These are phyloP conservation scores for Gryon sp. DNA, from an alignment of 1,140 invertebrate species.

Conservation along the genomic window DNA sequence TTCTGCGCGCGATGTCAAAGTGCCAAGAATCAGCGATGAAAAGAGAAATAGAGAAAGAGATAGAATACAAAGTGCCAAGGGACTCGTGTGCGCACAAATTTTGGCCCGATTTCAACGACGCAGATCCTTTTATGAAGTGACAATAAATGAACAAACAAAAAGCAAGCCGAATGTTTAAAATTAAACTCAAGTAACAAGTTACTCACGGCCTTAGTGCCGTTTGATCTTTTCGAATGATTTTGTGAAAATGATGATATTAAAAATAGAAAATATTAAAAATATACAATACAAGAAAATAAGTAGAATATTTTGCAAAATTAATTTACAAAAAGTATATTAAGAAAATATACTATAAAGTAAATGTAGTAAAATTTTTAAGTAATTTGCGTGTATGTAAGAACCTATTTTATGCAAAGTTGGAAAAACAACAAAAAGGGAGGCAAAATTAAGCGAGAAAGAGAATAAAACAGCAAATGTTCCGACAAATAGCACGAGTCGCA, in stretches of 20 bases:
- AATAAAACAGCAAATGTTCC: constrained; percentile 35
- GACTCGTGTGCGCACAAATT: constrained; percentile 32
- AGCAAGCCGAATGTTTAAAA: constrained; percentile 48
- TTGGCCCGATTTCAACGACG: constrained; percentile 71
- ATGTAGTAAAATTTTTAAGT: no score
- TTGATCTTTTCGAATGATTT: constrained; percentile 24
- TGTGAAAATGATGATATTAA: not conserved
- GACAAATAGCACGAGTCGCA: constrained; percentile 46
- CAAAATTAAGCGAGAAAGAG: not conserved
- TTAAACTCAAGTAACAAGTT: constrained; percentile 34
- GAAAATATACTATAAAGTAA: no score
- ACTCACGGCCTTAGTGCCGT: not conserved
- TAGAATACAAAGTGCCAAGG: constrained; percentile 40
- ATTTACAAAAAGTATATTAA: constrained; percentile 3
- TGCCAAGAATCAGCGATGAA: constrained; percentile 52
- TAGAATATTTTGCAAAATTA: no score
- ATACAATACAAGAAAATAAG: no score
- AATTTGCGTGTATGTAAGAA: no score
- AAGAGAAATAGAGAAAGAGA: no score
- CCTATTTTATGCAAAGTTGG: no score
- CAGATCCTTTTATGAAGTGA: constrained; percentile 63
- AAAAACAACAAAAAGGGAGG: not conserved
- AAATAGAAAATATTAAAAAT: no score
- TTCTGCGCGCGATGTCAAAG: constrained; percentile 63
- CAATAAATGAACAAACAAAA: constrained; percentile 61